Conservation (phyloP, 2,113 vertebrate species). For the Mellivora capensis region DNA sequence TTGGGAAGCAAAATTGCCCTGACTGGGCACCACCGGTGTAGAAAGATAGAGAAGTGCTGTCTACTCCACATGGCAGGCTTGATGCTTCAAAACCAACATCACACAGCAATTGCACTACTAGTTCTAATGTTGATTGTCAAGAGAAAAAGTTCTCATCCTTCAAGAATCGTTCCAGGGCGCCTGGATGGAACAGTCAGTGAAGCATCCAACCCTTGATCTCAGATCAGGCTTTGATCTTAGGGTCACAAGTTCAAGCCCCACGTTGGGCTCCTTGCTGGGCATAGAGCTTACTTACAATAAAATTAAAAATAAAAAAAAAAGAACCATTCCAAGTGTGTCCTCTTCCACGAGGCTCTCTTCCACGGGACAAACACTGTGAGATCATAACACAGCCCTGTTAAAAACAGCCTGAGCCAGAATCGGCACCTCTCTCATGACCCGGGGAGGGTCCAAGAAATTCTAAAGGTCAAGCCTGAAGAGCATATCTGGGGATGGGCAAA, state of each 20-base stretch:
- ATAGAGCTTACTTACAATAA: not conserved
- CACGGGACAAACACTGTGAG: not conserved
- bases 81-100: not conserved
- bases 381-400: not conserved
- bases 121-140: not conserved
- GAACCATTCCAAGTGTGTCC: not conserved
- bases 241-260: not conserved
- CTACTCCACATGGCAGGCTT: not conserved
- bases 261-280: not conserved
- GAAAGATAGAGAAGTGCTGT: not conserved
- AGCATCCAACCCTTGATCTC: not conserved
- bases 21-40: not conserved
- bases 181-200: not conserved
- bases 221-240: not conserved
- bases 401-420: not conserved
- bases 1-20: not conserved
- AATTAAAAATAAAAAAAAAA: not conserved
- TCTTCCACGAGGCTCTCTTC: not conserved
- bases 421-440: not conserved
- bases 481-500: not conserved
- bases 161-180: not conserved
- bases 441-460: not conserved
- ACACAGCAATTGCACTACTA: too few relatives aligned
- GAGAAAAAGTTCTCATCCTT: not conserved
- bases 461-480: not conserved